phyloP scores from a whole-genome alignment of 2,797 vertebrate species.

The Syndactyla subalaris region DNA sequence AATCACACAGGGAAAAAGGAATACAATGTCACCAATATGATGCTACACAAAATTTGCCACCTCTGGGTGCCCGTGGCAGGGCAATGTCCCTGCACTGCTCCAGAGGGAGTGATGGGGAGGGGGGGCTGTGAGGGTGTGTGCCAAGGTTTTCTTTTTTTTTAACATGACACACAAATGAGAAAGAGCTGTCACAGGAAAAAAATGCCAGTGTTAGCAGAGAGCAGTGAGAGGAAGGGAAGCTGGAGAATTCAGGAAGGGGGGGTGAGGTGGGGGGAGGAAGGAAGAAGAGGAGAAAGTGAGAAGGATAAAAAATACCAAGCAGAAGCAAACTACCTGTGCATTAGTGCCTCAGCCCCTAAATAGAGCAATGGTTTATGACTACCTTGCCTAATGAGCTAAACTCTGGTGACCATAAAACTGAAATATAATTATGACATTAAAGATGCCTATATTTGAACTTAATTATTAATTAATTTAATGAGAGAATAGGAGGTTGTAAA shows the following conservation, averaged over 20 bases:
- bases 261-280: neutral
- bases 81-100: neutral
- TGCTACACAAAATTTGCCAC: neutral
- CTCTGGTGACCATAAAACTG: constrained; percentile 87
- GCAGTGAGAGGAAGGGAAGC: neutral
- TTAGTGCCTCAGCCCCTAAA: constrained; percentile 63
- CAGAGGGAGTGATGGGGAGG: neutral
- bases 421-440: constrained; percentile 92
- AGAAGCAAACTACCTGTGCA: constrained; percentile 39
- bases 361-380: constrained; percentile 78
- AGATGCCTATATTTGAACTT: constrained; percentile 90
- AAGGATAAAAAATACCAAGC: constrained; percentile 50
- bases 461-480: constrained; percentile 93
- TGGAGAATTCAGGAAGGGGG: neutral
- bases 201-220: neutral
- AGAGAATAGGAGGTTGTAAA: constrained; percentile 87
- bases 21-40: neutral
- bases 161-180: constrained; percentile 1
- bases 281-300: neutral
- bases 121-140: neutral
- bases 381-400: constrained; percentile 81
- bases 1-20: constrained; percentile 27
- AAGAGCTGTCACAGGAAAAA: constrained; percentile 5
- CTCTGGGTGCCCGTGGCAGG: neutral
- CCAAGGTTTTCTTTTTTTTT: neutral